Conservation (phyloP, 2,113 vertebrate genomes). For the Odontesthes bonariensis region DNA sequence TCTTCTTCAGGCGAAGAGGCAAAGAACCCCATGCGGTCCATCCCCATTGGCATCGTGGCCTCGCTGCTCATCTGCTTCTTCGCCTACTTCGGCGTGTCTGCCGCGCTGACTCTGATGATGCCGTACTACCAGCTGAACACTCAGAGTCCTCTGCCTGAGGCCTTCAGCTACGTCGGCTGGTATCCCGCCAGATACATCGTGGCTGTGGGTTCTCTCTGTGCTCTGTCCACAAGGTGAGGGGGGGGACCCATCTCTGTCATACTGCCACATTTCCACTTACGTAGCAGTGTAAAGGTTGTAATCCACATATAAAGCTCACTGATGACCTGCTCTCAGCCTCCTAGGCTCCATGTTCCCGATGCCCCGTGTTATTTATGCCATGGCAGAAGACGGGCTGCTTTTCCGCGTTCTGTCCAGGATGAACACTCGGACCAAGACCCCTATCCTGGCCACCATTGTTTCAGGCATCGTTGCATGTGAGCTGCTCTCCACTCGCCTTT, state of each 20-base stretch:
- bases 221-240: constrained; percentile 93
- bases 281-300: background rate
- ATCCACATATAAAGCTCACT: background rate
- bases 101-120: constrained; percentile 95
- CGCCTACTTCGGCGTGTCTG: constrained; percentile 94
- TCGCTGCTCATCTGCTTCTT: constrained; percentile 95
- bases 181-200: constrained; percentile 90
- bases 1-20: constrained; percentile 91
- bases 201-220: constrained; percentile 93
- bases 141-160: constrained; percentile 91
- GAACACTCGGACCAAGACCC: constrained; percentile 88
- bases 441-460: constrained; percentile 87
- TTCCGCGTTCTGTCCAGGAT: constrained; percentile 87
- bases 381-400: constrained; percentile 95
- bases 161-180: constrained; percentile 90
- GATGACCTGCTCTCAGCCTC: constrained; percentile 79
- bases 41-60: constrained; percentile 92
- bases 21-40: constrained; percentile 92
- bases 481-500: background rate
- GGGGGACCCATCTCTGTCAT: background rate
- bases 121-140: constrained; percentile 91
- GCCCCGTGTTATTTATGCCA: constrained; percentile 96
- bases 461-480: constrained; percentile 91
- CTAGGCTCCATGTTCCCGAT: constrained; percentile 98
- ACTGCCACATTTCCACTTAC: background rate